A percentile compares a stretch with the other conserved stretches of the same genome.
phyloP scores from a whole-genome alignment of 2,888 invertebrate species.

The Parnassius apollo region DNA sequence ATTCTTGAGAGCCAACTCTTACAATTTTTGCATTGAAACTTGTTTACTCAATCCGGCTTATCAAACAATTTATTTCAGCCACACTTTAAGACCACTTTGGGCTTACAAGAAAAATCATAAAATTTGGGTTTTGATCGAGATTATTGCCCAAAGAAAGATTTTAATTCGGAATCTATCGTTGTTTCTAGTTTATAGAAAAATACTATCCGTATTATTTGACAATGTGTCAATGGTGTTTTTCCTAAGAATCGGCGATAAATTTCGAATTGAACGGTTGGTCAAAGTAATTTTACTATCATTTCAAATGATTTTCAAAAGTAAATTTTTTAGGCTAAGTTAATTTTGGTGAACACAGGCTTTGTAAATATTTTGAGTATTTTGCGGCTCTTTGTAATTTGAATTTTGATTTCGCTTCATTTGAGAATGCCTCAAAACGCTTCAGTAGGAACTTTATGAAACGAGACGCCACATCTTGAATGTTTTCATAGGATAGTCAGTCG shows the following conservation, averaged over 20 bases:
- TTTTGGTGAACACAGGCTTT: constrained; percentile 50
- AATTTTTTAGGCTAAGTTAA: constrained; percentile 45
- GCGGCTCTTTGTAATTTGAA: constrained; percentile 61
- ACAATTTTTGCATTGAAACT: background rate
- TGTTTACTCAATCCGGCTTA: background rate
- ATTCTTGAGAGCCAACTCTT: background rate
- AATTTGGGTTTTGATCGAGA: background rate
- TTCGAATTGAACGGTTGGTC: background rate
- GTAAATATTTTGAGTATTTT: constrained; percentile 62
- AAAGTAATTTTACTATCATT: background rate
- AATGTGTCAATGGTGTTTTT: background rate
- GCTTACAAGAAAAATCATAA: background rate
- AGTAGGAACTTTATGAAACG: background rate
- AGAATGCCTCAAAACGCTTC: constrained; percentile 37
- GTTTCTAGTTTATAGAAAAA: background rate
- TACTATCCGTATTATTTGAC: background rate
- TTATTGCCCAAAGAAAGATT: background rate
- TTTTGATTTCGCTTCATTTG: constrained; percentile 53
- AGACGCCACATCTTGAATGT: constrained; percentile 3
- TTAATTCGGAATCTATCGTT: background rate
- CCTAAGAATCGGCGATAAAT: constrained; percentile 5
- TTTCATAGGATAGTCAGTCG: no score
- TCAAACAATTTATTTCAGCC: constrained; percentile 3
- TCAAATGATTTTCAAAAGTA: constrained; percentile 43
- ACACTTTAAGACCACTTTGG: constrained; percentile 5